Evolutionary conservation across 2,113 vertebrate genomes (phyloP), one percentile per base, ranked within the genome.

Genomic region (Casuarius casuarius): DNA sequence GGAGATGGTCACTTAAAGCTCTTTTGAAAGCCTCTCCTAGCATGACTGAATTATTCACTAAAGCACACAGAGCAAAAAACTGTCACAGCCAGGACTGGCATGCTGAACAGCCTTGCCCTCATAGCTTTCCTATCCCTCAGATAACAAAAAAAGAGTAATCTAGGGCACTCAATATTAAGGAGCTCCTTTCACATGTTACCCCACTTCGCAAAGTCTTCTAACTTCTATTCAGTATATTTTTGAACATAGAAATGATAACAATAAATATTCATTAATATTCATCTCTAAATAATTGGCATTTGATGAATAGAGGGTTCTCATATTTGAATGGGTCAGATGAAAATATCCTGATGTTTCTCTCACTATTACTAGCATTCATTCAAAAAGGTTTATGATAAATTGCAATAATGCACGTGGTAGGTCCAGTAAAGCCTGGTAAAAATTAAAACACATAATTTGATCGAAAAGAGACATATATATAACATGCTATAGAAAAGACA

Each of bases 281-380:
- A 65, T 9, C 9, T 5, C 12, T 42, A n/a, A 71, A 7, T 49
- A 81, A 66, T 19, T 16, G 6, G 2, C 10, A 40, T 33, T 6
- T 8, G 5, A 70, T 54, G 4, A 71, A 54, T 38, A 40, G 3
- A 61, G 5, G 14, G 20, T 18, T 65, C 5, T 75, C 20, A 65
- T 13, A 88, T n/a, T 38, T 83, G 38, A 79, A 59, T 5, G 2
- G 4, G 5, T 65, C 21, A 70, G 44, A 62, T 48, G 7, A 82
- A 88, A 94, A 42, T 15, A 68, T 12, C 15, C 10, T 82, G 56
- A 42, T 82, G 49, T 48, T 92, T 79, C n/a, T 75, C 42, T 88
- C 65, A 87, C 46, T 96, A 29, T 78, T 33, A 90, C 78, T 96
- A 73, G 29, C 54, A 75, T 73, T 84, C 79, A 68, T 48, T 93